Conservation (phyloP, 37 sponge, comb jelly and placozoan species). For the Mnemiopsis leidyi region DNA sequence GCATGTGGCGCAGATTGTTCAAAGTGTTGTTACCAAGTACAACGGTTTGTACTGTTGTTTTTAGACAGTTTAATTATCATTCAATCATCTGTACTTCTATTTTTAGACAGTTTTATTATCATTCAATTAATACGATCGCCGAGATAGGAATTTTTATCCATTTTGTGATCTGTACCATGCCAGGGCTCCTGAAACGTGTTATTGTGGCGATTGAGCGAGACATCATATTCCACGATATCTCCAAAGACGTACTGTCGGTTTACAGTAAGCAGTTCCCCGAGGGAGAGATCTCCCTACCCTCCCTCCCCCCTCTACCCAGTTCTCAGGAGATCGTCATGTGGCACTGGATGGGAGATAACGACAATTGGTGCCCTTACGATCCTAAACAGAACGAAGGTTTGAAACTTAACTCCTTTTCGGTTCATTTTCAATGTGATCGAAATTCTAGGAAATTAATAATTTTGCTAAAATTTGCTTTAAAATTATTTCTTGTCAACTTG, state of each 20-base stretch:
- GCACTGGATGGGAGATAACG: slow-evolving; percentile 65
- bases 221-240: slow-evolving; percentile 60
- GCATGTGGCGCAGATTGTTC: neutral
- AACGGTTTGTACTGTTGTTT: neutral
- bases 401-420: neutral
- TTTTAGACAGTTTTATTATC: too few species aligned
- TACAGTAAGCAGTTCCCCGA: slow-evolving; percentile 13
- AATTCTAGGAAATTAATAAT: too few species aligned
- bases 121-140: too few species aligned
- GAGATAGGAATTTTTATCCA: too few species aligned
- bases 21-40: slow-evolving; percentile 29
- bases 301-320: neutral
- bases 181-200: slow-evolving; percentile 53
- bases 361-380: slow-evolving; percentile 60
- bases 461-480: too few species aligned
- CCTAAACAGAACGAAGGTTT: slow-evolving; percentile 62
- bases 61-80: too few species aligned
- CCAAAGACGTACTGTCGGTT: slow-evolving; percentile 27
- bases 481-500: too few species aligned
- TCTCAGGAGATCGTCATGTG: slow-evolving; percentile 55
- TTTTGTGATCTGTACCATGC: too few species aligned
- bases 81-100: too few species aligned
- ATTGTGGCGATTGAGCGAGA: slow-evolving; percentile 57
- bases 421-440: too few species aligned
- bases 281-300: slow-evolving; percentile 36